Base-by-base conservation (phyloP, 2,113 vertebrate species). In the Tachysurus vachellii region DNA sequence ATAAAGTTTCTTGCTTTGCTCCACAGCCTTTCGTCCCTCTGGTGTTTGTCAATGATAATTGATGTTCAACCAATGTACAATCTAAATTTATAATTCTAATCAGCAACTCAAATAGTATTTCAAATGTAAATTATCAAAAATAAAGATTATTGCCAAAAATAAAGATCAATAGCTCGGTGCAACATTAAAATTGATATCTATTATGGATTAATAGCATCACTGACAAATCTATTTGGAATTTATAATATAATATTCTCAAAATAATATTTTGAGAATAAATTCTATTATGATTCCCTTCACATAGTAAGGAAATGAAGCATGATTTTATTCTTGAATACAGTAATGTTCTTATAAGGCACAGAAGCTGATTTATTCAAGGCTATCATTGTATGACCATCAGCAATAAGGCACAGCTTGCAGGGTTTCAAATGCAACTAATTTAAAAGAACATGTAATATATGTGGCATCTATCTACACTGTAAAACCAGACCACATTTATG, bases 401-500 rank as follows among this genome's bases (percentile, higher is more conserved):
- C 73, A 76, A 83, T 75, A 82, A 28, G 26, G 26, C 50, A 68
- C 68, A 47, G 73, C 76, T 53, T 57, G 1, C 47, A 66, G 70
- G 80, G 28, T 75, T 64, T 21, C 50, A 57, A 57, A 57, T 57
- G 56, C 53, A 80, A 26, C 42, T 64, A 56, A 68, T 59, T 59
- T 77, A n/a, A 80, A 23, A 82, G 70, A 21, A 31, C 64, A 76
- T 85, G 13, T 57, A 80, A 71, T 23, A 80, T 85, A 83, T 56
- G 19, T 54, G 53, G 57, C 26, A n/a, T n/a, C 26, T 64, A n/a
- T 26, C 62, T 42, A 56, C 71, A 47, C 75, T 10, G 16, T 36
- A n/a, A 61, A 31, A 47, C 26, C 50, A 42, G 11, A 23, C 56
- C 42, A 54, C 53, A 88, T 85, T 86, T 54, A 75, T 86, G 64